phyloP scores from a whole-genome alignment of 2,797 vertebrate species.

The Lacerta viridis region DNA sequence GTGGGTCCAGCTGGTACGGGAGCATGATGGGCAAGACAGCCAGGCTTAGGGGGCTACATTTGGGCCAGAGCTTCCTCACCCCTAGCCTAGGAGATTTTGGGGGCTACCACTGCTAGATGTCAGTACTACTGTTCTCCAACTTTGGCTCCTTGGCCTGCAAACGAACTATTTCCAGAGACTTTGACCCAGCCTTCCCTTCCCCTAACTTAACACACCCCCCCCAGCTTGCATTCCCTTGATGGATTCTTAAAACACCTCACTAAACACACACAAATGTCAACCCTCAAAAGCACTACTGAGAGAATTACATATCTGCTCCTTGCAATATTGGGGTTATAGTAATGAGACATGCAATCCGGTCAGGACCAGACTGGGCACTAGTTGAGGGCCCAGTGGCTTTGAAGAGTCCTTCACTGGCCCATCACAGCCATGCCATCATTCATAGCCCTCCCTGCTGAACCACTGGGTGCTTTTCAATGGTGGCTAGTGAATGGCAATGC shows the following conservation, averaged over 20 bases:
- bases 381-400: no score
- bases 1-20: no score
- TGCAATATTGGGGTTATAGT: neutral
- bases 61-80: neutral
- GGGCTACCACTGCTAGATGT: neutral
- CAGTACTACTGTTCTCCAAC: neutral
- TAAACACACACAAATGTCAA: neutral
- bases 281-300: neutral
- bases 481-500: no score
- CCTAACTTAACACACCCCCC: neutral
- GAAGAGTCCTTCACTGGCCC: no score
- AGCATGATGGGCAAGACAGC: neutral
- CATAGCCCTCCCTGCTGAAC: no score
- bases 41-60: neutral
- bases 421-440: no score
- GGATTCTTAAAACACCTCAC: neutral
- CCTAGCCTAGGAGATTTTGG: neutral
- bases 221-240: neutral
- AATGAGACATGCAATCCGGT: no score
- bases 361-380: no score
- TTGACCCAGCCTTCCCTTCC: neutral
- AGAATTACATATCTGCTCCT: neutral
- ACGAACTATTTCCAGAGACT: neutral
- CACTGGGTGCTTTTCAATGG: no score
- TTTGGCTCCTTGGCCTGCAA: neutral